Evolutionary conservation across 2,797 vertebrate genomes (phyloP).

Genomic region (Peromyscus nudipes): DNA sequence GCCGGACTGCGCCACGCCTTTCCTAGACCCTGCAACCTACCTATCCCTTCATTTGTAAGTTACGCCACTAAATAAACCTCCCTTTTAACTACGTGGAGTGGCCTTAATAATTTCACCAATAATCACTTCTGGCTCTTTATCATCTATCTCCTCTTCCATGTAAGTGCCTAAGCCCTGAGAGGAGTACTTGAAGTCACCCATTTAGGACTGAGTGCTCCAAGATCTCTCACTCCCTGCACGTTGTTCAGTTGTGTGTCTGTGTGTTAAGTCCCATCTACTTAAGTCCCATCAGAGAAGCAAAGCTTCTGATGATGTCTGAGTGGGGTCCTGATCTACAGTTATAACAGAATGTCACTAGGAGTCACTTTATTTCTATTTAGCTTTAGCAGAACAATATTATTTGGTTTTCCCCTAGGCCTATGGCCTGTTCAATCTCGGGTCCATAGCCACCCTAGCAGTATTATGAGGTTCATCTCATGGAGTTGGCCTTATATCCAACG

Average conservation of each 20-base stretch:
- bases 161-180: background rate
- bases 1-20: no score
- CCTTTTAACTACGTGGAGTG: no score
- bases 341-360: background rate
- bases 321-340: background rate
- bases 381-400: background rate
- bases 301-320: background rate
- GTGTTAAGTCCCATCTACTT: background rate
- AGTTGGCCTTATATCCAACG: background rate
- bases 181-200: background rate
- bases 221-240: background rate
- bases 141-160: background rate
- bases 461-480: background rate
- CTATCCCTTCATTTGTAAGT: no score
- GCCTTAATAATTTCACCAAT: no score
- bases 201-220: background rate
- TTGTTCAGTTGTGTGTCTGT: background rate
- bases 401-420: background rate
- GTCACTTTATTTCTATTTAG: background rate
- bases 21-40: no score
- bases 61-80: no score
- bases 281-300: background rate
- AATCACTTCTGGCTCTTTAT: background rate
- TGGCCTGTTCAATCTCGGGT: background rate
- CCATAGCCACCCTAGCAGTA: background rate